Evolutionary conservation across 2,113 vertebrate species (phyloP).

Genomic region (Chloropsis hardwickii): DNA sequence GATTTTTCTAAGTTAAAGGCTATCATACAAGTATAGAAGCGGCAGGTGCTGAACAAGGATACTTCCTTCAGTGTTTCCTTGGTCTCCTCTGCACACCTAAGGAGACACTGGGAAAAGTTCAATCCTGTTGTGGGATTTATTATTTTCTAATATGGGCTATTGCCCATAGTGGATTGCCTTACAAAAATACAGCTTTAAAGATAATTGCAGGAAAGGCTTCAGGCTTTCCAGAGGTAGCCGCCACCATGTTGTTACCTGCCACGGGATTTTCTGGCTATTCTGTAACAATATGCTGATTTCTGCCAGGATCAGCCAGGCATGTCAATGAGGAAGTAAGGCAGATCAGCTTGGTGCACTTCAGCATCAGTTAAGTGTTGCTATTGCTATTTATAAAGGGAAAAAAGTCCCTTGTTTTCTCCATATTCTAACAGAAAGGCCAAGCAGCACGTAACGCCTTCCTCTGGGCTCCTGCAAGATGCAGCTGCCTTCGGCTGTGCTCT

Average conservation of each 20-base stretch:
- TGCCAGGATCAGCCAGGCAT: neutral
- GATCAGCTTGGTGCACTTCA: neutral
- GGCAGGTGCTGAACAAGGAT: neutral
- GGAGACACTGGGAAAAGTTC: neutral
- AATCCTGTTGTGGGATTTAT: neutral
- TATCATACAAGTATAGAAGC: neutral
- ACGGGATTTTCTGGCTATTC: neutral
- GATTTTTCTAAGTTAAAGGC: neutral
- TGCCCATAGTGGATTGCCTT: neutral
- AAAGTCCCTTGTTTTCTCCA: neutral
- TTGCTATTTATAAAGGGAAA: conserved; percentile 13
- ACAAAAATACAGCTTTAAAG: neutral
- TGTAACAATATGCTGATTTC: neutral
- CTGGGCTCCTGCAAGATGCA: neutral
- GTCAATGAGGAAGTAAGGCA: neutral
- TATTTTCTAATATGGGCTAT: neutral
- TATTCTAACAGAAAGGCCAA: neutral
- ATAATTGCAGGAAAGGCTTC: neutral
- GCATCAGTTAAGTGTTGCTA: neutral
- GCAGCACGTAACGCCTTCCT: neutral
- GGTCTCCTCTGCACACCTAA: neutral
- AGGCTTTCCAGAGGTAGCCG: neutral
- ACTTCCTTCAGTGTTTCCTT: neutral
- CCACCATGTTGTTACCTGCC: neutral
- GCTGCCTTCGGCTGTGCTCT: neutral